These are phyloP conservation scores for Tupaia tana DNA, from an alignment of 2,113 vertebrate species.

Conservation along the genomic window DNA sequence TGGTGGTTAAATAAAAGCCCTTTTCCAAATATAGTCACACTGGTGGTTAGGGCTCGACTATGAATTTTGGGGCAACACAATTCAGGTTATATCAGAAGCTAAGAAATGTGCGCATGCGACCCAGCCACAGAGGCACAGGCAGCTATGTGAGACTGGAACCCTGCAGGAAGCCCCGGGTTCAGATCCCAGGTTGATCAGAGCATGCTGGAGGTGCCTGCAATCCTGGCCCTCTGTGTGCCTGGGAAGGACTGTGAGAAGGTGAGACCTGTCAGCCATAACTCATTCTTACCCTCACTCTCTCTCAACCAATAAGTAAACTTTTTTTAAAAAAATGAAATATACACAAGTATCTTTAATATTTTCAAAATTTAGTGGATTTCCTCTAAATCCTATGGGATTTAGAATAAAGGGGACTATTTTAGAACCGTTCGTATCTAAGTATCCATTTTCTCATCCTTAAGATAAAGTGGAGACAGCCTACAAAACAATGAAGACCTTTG, in stretches of 20 bases:
- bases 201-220: too few relatives aligned
- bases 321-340: not conserved
- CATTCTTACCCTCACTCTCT: too few relatives aligned
- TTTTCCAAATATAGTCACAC: not conserved
- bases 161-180: too few relatives aligned
- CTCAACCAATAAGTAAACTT: too few relatives aligned
- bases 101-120: not conserved
- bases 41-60: accelerated
- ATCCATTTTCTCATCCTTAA: not conserved
- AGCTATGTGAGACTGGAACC: too few relatives aligned
- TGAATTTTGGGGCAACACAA: not conserved
- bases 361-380: not conserved
- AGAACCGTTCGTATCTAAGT: not conserved
- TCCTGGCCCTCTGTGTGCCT: too few relatives aligned
- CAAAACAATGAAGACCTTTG: not conserved
- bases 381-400: not conserved
- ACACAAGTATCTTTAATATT: not conserved
- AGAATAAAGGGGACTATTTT: not conserved
- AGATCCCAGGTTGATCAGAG: too few relatives aligned
- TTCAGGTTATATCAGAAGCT: not conserved
- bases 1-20: not conserved
- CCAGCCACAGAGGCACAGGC: too few relatives aligned
- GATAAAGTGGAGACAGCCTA: not conserved
- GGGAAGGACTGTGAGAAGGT: too few relatives aligned
- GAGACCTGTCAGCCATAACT: too few relatives aligned